Percentiles rank a stretch among this genome's conserved stretches.
These are phyloP conservation scores for Urophycis tenuis DNA, from an alignment of 2,797 vertebrate genomes.

Conservation along the genomic window DNA sequence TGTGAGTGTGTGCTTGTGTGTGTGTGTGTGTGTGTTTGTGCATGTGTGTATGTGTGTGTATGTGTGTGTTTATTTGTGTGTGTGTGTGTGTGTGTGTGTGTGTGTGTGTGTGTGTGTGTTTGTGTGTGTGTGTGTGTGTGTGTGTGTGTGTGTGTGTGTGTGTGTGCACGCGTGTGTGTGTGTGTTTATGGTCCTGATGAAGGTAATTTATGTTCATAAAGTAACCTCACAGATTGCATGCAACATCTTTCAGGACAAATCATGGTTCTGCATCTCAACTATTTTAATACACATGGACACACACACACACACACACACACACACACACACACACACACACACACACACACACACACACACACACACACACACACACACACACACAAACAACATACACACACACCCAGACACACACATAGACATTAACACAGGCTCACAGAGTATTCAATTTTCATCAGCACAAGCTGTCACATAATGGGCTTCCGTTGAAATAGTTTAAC, in stretches of 20 bases:
- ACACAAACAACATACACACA: conserved; percentile 18
- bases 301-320: conserved; percentile 11
- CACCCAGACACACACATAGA: conserved; percentile 15
- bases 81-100: conserved; percentile 13
- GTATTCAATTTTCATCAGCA: conserved; percentile 67
- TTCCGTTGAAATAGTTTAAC: conserved; percentile 58
- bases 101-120: conserved; percentile 8
- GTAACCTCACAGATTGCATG: conserved; percentile 16
- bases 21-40: conserved; percentile 9
- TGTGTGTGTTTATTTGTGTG: neutral
- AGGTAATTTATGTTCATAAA: conserved; percentile 13
- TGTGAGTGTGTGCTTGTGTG: no score
- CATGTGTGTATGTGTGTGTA: neutral
- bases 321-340: conserved; percentile 30
- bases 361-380: conserved; percentile 27
- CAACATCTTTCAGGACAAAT: conserved; percentile 24
- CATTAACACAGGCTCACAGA: conserved; percentile 29
- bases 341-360: conserved; percentile 16
- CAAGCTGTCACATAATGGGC: conserved; percentile 67
- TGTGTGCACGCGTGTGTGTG: neutral
- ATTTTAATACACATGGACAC: conserved; percentile 18
- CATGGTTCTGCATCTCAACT: conserved; percentile 13
- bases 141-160: conserved; percentile 2
- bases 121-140: neutral
- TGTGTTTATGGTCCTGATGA: conserved; percentile 17